These are phyloP conservation scores for Drosophila pseudoananassae DNA, from an alignment of 1,140 invertebrate genomes.

Conservation along the genomic window DNA sequence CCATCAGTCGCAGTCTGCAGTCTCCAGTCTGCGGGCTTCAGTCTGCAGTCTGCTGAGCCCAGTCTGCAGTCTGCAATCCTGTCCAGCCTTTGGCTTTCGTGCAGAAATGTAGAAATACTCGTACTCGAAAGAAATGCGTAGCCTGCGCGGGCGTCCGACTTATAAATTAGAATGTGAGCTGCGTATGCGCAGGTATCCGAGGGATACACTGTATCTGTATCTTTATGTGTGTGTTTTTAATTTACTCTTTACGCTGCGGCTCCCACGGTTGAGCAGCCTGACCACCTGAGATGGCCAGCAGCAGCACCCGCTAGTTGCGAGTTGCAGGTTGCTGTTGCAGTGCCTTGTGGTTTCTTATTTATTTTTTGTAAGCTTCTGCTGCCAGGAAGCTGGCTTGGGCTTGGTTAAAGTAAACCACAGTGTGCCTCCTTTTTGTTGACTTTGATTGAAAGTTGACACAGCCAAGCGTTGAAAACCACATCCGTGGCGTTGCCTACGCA, in stretches of 20 bases:
- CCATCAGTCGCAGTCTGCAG: slow-evolving; percentile 66
- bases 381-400: slow-evolving; percentile 64
- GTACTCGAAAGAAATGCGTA: slow-evolving; percentile 50
- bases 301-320: slow-evolving; percentile 70
- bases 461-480: slow-evolving; percentile 81
- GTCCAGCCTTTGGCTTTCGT: slow-evolving; percentile 54
- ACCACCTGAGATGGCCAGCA: slow-evolving; percentile 62
- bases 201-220: slow-evolving; percentile 16
- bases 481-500: slow-evolving; percentile 70
- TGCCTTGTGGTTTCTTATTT: slow-evolving; percentile 18
- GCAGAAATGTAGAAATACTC: slow-evolving; percentile 40
- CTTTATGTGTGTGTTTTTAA: slow-evolving; percentile 46
- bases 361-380: slow-evolving; percentile 4
- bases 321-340: slow-evolving; percentile 35
- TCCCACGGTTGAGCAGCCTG: slow-evolving; percentile 71
- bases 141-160: slow-evolving; percentile 72
- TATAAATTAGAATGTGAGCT: slow-evolving; percentile 78
- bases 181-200: slow-evolving; percentile 43
- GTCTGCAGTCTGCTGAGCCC: slow-evolving; percentile 2
- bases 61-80: slow-evolving; percentile 21
- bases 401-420: slow-evolving; percentile 72
- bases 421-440: slow-evolving; percentile 68
- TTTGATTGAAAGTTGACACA: slow-evolving; percentile 82
- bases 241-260: slow-evolving; percentile 62
- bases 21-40: slow-evolving; percentile 28